Base-by-base conservation (phyloP, 2,888 invertebrate species). In the Meliscaeva auricollis region DNA sequence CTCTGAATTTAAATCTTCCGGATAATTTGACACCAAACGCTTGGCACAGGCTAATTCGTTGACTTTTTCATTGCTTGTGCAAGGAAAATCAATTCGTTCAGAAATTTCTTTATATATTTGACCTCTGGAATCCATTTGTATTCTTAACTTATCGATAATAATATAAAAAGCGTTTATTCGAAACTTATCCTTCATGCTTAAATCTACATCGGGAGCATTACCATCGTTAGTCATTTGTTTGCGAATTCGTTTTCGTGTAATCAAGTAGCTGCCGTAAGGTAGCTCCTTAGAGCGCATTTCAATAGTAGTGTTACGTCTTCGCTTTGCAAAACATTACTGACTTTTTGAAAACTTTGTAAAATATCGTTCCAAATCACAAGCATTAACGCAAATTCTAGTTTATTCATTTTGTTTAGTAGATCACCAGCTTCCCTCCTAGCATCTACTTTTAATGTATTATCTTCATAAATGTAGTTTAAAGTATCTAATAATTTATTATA, bases 151-250 rank as follows among this genome's bases (percentile, higher is more conserved):
- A 52, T 52, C 26, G 30, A 52, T 52, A 52, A 30, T 30, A 52
- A 46, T 17, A 20, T 46, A 46, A 17, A 17, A 46, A 46, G 8
- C 17, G 17, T 52, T 52, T 52, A 52, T 17, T 56, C 35, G 22
- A 52, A 52, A 52, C 9, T 52, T 26, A n/a, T 52, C 50, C 6
- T 52, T 52, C 20, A 26, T 9, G 22, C 22, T 15, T 15, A 52
- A 52, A 52, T 52, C n/a, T n/a, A 52, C 50, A n/a, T 52, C 50
- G 50, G 50, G 50, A 52, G 50, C 7, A 52, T 52, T 52, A 52
- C 50, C 50, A 52, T 48, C 48, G 48, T 48, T 48, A 48, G 35
- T 1, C 48, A 20, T 48, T 56, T 56, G 32, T 56, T 56, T 56
- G 15, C 26, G 30, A 56, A 56, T 54, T 13, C 54, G 54, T 32